These are phyloP conservation scores for Campodea augens DNA, from an alignment of 1,140 invertebrate genomes.

Conservation along the genomic window DNA sequence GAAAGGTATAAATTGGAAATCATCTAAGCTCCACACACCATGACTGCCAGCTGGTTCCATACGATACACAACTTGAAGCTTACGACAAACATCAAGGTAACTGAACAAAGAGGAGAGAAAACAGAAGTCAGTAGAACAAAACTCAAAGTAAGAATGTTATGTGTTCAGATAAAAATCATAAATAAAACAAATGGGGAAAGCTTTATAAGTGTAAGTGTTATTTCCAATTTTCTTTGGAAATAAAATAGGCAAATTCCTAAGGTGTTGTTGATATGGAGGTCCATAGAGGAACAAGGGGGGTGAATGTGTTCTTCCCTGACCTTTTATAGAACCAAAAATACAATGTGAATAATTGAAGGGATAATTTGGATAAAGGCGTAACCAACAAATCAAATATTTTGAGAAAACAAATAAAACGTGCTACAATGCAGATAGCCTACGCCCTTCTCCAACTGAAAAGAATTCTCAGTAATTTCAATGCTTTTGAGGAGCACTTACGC, in stretches of 20 bases:
- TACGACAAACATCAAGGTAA: constrained; percentile 69
- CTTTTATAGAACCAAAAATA: too few relatives aligned
- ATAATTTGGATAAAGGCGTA: too few relatives aligned
- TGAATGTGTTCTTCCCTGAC: too few relatives aligned
- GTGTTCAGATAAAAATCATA: constrained; percentile 1
- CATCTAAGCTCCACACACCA: constrained; percentile 94
- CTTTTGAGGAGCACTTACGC: too few relatives aligned
- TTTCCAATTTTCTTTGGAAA: not conserved
- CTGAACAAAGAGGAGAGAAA: constrained; percentile 28
- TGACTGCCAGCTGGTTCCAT: constrained; percentile 99
- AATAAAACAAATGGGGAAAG: not conserved
- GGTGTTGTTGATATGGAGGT: too few relatives aligned
- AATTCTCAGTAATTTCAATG: too few relatives aligned
- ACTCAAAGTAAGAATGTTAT: constrained; percentile 3
- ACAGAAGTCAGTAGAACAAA: constrained; percentile 7
- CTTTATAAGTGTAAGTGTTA: not conserved
- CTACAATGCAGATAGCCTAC: too few relatives aligned
- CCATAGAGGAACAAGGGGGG: too few relatives aligned
- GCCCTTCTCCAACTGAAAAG: too few relatives aligned
- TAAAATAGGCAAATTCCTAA: not conserved
- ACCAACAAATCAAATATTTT: too few relatives aligned
- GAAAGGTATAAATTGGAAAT: constrained; percentile 97
- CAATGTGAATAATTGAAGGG: too few relatives aligned
- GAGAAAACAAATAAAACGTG: too few relatives aligned
- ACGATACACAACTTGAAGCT: constrained; percentile 74